phyloP scores from a whole-genome alignment of 2,113 vertebrate species.

The Nannospalax galili region DNA sequence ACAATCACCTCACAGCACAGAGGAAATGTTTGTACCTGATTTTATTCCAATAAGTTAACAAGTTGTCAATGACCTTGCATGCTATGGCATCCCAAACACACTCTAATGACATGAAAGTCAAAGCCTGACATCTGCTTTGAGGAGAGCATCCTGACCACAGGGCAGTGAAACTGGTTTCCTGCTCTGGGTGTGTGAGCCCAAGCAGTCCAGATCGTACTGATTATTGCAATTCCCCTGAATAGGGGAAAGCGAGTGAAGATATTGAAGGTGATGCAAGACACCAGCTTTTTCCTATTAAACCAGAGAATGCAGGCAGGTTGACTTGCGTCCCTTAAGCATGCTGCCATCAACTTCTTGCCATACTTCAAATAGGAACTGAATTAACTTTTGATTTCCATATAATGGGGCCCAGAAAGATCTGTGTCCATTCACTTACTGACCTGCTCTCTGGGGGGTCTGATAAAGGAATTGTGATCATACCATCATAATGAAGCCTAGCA shows the following conservation, averaged over 20 bases:
- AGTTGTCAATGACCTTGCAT: slow-evolving; percentile 56
- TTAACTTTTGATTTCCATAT: slow-evolving; percentile 79
- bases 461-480: slow-evolving; percentile 68
- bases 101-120: slow-evolving; percentile 45
- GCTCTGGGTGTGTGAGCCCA: slow-evolving; percentile 48
- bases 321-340: slow-evolving; percentile 62
- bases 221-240: slow-evolving; percentile 73
- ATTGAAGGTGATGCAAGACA: slow-evolving; percentile 66
- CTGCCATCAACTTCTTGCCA: slow-evolving; percentile 70
- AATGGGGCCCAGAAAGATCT: slow-evolving; percentile 67
- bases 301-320: slow-evolving; percentile 61
- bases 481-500: background rate
- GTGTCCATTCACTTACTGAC: slow-evolving; percentile 64
- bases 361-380: slow-evolving; percentile 72
- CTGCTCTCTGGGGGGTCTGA: slow-evolving; percentile 58
- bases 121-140: slow-evolving; percentile 47
- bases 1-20: slow-evolving; percentile 54
- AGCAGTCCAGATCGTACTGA: slow-evolving; percentile 60
- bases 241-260: slow-evolving; percentile 57
- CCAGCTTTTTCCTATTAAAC: slow-evolving; percentile 66
- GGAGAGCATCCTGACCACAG: background rate
- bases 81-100: background rate
- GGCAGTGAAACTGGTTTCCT: slow-evolving; percentile 68
- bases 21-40: slow-evolving; percentile 41
- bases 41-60: slow-evolving; percentile 51